Percentiles rank a stretch among this genome's conserved stretches.
Conservation (phyloP, 2,113 vertebrate species). For the Rhipidura dahli region DNA sequence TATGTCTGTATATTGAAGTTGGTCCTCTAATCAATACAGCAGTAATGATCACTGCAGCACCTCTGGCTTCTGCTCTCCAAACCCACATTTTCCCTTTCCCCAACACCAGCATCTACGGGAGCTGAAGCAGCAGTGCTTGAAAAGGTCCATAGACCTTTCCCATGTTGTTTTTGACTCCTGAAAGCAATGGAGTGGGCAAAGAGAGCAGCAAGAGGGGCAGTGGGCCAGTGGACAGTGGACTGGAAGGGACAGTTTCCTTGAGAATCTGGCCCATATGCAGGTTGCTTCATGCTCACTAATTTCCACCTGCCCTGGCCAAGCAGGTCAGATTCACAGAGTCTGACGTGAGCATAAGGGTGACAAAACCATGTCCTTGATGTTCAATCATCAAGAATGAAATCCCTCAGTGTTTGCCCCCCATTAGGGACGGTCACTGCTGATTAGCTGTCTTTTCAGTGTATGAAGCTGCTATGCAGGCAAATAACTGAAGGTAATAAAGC, state of each 20-base stretch:
- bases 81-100: not conserved
- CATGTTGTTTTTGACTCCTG: fast-evolving
- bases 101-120: not conserved
- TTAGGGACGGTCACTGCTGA: not conserved
- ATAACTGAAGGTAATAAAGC: not conserved
- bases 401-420: not conserved
- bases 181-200: not conserved
- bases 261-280: fast-evolving
- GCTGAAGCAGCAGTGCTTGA: not conserved
- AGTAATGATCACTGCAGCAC: not conserved
- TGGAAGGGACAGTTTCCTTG: fast-evolving
- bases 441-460: not conserved
- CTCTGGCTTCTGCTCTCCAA: not conserved
- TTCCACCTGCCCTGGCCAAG: not conserved
- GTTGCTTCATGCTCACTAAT: not conserved
- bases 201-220: fast-evolving
- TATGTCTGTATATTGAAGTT: not conserved
- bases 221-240: fast-evolving
- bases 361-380: not conserved
- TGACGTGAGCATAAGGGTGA: fast-evolving
- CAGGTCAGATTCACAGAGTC: not conserved
- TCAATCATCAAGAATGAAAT: fast-evolving
- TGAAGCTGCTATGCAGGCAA: not conserved
- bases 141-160: not conserved
- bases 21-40: not conserved